These are phyloP conservation scores for Limnephilus lunatus DNA, from an alignment of 2,888 invertebrate genomes.

Conservation along the genomic window DNA sequence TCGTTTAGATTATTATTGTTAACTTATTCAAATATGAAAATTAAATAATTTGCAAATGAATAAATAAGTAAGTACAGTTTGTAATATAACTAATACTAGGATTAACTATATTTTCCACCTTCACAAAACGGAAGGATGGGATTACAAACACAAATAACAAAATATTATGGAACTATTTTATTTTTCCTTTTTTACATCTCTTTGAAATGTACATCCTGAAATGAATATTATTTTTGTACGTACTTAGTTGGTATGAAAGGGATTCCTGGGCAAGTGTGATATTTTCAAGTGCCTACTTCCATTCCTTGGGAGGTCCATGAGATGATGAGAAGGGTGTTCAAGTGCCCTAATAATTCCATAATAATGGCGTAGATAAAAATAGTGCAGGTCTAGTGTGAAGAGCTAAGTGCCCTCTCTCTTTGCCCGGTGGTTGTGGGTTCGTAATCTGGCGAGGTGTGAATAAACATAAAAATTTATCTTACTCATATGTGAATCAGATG, in stretches of 20 bases:
- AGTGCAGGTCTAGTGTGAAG: background rate
- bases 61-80: too few species aligned
- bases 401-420: background rate
- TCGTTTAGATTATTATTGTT: too few species aligned
- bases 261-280: background rate
- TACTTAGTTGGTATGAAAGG: background rate
- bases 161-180: background rate
- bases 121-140: background rate
- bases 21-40: too few species aligned
- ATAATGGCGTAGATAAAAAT: background rate
- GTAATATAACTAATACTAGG: background rate
- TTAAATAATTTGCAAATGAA: too few species aligned
- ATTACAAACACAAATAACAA: background rate
- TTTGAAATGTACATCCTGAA: background rate
- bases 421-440: background rate
- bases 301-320: slow-evolving; percentile 12
- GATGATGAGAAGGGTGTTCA: background rate
- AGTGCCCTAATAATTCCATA: background rate
- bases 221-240: background rate
- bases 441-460: background rate
- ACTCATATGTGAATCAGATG: too few species aligned
- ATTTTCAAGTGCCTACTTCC: slow-evolving; percentile 16
- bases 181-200: background rate
- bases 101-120: background rate
- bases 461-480: background rate